Conservation (phyloP, 1,140 invertebrate species). For the Pollicipes pollicipes region DNA sequence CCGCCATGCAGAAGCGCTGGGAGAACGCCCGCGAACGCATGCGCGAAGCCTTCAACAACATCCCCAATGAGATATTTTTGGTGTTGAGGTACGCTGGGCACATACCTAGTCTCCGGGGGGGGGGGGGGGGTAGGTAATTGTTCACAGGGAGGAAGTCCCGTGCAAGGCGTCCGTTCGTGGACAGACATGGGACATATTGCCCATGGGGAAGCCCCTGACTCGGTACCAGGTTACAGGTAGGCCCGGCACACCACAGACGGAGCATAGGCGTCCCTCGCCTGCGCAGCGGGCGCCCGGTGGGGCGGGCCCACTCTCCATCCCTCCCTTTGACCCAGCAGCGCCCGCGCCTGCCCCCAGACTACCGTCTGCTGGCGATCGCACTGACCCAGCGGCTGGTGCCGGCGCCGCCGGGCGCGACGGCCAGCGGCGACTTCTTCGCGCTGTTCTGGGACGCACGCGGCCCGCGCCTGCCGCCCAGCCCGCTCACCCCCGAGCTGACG, state of each 20-base stretch:
- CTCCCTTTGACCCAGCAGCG: too few species aligned
- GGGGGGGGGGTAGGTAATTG: too few species aligned
- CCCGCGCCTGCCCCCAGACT: slow-evolving; percentile 5
- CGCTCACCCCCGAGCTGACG: slow-evolving; percentile 4
- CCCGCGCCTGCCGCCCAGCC: slow-evolving; percentile 5
- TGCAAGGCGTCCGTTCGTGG: too few species aligned
- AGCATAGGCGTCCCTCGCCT: too few species aligned
- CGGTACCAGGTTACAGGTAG: too few species aligned
- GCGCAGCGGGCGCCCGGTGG: too few species aligned
- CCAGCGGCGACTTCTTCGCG: slow-evolving; percentile 13
- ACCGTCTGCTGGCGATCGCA: slow-evolving; percentile 14
- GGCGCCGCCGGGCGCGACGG: slow-evolving; percentile 3
- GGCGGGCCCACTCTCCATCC: too few species aligned
- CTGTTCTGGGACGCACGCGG: slow-evolving; percentile 15
- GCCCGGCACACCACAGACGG: too few species aligned
- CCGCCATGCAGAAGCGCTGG: slow-evolving; percentile 24
- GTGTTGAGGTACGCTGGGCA: slow-evolving; percentile 15
- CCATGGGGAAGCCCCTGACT: too few species aligned
- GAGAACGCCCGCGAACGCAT: slow-evolving; percentile 19
- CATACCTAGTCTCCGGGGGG: not conserved
- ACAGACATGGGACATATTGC: too few species aligned
- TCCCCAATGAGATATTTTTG: slow-evolving; percentile 16
- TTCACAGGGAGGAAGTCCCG: too few species aligned
- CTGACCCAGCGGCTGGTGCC: slow-evolving; percentile 13
- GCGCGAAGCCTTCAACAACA: slow-evolving; percentile 14